Percentiles rank a stretch among this genome's conserved stretches.
These are phyloP conservation scores for Apamea anceps DNA, from an alignment of 2,888 invertebrate genomes.

Conservation along the genomic window DNA sequence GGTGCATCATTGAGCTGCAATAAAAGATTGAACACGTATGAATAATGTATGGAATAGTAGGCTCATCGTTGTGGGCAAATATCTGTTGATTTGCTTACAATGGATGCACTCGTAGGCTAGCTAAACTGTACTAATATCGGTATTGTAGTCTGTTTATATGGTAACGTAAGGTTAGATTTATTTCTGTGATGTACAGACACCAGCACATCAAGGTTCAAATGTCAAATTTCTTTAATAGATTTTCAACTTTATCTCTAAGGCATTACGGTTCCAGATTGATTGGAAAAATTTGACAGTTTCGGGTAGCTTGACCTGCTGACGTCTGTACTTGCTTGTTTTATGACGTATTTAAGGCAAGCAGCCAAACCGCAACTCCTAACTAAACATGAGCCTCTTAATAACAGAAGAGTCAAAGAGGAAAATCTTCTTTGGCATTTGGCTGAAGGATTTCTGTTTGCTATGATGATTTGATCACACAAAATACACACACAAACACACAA, in stretches of 20 bases:
- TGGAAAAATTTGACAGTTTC: too few relatives aligned
- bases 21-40: constrained; percentile 72
- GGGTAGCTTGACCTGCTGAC: too few relatives aligned
- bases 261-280: too few relatives aligned
- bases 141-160: constrained; percentile 38
- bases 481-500: too few relatives aligned
- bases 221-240: too few relatives aligned
- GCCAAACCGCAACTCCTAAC: background rate
- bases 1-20: constrained; percentile 62
- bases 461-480: too few relatives aligned
- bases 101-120: constrained; percentile 55
- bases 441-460: background rate
- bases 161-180: constrained; percentile 22
- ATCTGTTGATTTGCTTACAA: constrained; percentile 81
- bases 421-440: background rate
- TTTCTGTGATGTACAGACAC: background rate
- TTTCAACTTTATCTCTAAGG: too few relatives aligned
- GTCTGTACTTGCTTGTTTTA: background rate
- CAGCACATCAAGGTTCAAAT: too few relatives aligned
- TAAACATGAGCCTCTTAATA: background rate
- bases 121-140: constrained; percentile 52
- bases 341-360: background rate
- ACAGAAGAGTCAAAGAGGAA: background rate
- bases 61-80: constrained; percentile 64
- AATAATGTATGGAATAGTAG: constrained; percentile 77